Base-by-base conservation (phyloP, 2,113 vertebrate genomes). In the Mugil cephalus region DNA sequence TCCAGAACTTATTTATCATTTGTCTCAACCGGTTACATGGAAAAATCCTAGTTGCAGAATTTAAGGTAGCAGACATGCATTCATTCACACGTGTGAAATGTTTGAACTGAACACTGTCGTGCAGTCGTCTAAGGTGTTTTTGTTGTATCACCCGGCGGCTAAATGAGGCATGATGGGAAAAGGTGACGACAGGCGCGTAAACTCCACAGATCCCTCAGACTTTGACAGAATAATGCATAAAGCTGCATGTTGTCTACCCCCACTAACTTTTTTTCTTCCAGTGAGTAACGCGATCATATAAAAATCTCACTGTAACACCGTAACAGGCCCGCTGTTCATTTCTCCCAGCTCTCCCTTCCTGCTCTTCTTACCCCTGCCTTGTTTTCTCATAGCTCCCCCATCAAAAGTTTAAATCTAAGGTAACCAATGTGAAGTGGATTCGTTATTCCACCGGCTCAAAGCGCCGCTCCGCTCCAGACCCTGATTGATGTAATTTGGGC, bases 401-500 rank as follows among this genome's bases (percentile, higher is more conserved):
- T 82, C 77, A 74, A 35, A 82, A 46, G 74, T 82, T 83, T 52
- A 80, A 71, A 77, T 80, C 75, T 67, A 38, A 80, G 66, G 51
- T 62, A 83, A 79, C 30, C 10, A 77, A 68, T 46, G 62, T 30
- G 54, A 75, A 71, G 36, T 64, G 47, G 54, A 74, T 87, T 68
- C 8, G 19, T 69, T 65, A 71, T 85, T 78, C 48, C 61, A 62
- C 39, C 63, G 79, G 59, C 55, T 70, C 61, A 78, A 83, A 80
- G 73, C 47, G 7, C 66, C 35, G 58, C 74, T 77, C 36, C 39
- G 47, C 53, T 84, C 69, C 64, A 75, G 67, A 77, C 39, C 24
- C 54, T 88, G 85, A 91, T 88, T 89, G 55, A 58, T 87, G 77
- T 71, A 78, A 80, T 83, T 80, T 87, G 55, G 81, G 80, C 74